Percentiles rank a stretch among this genome's conserved stretches.
Conservation (phyloP, 2,113 vertebrate genomes). For the Edolisoma coerulescens region DNA sequence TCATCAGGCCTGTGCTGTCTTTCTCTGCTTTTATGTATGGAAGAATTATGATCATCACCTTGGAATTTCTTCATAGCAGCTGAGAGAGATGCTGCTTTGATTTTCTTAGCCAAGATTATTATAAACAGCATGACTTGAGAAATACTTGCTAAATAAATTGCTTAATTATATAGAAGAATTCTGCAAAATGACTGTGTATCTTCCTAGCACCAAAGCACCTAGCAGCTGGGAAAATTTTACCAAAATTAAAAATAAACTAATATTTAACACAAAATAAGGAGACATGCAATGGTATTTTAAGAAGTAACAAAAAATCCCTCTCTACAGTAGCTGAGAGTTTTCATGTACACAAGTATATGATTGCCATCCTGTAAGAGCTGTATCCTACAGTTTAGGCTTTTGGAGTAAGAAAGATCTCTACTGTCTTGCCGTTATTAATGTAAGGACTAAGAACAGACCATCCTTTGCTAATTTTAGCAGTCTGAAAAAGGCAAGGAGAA, state of each 20-base stretch:
- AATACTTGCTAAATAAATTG: not conserved
- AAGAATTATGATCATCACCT: slow-evolving; percentile 14
- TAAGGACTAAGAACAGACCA: not conserved
- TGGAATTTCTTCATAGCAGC: not conserved
- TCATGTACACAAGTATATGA: not conserved
- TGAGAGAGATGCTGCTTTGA: not conserved
- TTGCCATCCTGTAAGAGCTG: not conserved
- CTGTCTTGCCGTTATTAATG: not conserved
- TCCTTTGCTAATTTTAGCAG: not conserved
- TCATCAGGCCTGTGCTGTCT: not conserved
- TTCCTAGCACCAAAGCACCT: not conserved
- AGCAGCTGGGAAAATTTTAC: not conserved
- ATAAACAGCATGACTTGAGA: not conserved
- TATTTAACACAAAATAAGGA: not conserved
- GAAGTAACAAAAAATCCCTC: not conserved
- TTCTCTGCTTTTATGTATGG: not conserved
- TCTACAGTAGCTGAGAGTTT: not conserved
- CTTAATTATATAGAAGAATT: not conserved
- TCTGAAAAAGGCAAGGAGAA: not conserved
- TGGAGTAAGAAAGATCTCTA: not conserved
- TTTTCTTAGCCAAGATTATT: not conserved
- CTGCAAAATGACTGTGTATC: not conserved
- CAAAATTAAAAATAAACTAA: not conserved
- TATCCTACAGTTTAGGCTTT: not conserved
- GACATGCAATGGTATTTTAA: not conserved